These are phyloP conservation scores for Ormyrus nitidulus DNA, from an alignment of 2,888 invertebrate species.

Conservation along the genomic window DNA sequence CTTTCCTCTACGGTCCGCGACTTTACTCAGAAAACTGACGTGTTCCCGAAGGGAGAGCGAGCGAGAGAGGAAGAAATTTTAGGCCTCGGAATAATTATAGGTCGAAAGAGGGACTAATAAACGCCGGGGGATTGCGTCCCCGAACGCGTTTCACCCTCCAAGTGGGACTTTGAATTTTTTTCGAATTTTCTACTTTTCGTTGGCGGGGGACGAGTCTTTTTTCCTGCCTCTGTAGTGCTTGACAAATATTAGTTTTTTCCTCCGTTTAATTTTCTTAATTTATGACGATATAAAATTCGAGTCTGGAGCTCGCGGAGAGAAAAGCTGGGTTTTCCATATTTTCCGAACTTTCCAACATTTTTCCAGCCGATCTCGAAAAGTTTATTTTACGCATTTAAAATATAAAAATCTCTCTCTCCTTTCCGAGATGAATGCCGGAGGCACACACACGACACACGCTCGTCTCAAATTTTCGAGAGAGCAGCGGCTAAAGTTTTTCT, in stretches of 20 bases:
- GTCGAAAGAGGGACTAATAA: constrained; percentile 39
- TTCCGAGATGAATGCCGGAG: too few relatives aligned
- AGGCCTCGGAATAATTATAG: constrained; percentile 54
- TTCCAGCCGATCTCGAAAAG: neutral
- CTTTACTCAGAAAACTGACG: constrained; percentile 53
- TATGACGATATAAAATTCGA: too few relatives aligned
- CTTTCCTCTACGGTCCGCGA: constrained; percentile 41
- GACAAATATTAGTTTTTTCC: too few relatives aligned
- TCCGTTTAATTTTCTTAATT: too few relatives aligned
- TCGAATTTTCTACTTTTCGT: too few relatives aligned
- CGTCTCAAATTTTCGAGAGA: constrained; percentile 5
- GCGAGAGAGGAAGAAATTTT: constrained; percentile 20
- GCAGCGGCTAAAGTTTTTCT: constrained; percentile 13
- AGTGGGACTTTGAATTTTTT: too few relatives aligned
- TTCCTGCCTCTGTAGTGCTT: too few relatives aligned
- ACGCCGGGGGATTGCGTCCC: constrained; percentile 22
- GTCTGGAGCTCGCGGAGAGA: too few relatives aligned
- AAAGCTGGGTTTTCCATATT: too few relatives aligned
- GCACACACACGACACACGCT: neutral
- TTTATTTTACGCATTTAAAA: neutral
- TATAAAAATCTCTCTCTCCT: too few relatives aligned
- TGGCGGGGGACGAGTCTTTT: too few relatives aligned
- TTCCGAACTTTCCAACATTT: neutral
- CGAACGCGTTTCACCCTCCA: constrained; percentile 28
- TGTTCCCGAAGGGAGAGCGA: constrained; percentile 14